Base-by-base conservation (phyloP, 1,140 invertebrate species). In the Liolophura sinensis region DNA sequence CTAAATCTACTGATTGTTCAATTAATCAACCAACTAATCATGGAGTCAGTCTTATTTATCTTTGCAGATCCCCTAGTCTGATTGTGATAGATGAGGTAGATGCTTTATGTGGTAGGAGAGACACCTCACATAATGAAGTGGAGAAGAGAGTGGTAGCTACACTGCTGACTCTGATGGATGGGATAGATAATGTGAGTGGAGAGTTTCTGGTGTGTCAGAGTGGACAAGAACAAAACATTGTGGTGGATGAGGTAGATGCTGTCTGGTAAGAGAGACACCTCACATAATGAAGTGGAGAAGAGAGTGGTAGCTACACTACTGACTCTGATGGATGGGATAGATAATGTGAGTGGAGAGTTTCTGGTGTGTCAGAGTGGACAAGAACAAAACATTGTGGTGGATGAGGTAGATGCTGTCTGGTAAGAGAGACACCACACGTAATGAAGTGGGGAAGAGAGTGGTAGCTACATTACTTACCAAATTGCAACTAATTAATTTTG, bases 31-130 rank as follows among this genome's bases (percentile, higher is more conserved):
- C n/a, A 20, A 31, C 52, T 62, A 51, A 60, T 7, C 12, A 24
- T 22, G 40, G 55, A 54, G 47, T 24, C 47, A 14, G 18, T 56
- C 9, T 48, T 24, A 25, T 56, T 62, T 60, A 25, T 20, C n/a
- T 18, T 55, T 50, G 7, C 64, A 69, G 64, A 47, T 46, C 59
- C 31, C 97, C 98, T 15, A 98, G 95, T 4, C 97, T 99, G 83
- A 96, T 99, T 4, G 98, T 99, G 78, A 99, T 99, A 80, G 98
- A 99, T 88, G 96, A 99, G 89, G 97, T 99, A 75, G 97, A 99
- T 88, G 96, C 96, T 60, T 92, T 99, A 40, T 97, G 97, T 65
- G 99, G 97, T 16, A 98, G 98, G 87, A 88, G 95, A 73, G 79
- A 86, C 76, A 60, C 88, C 73, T 85, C 80, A 40, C 86, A 87